Evolutionary conservation across 1,140 invertebrate genomes (phyloP).

Genomic region (Caenorhabditis tropicalis): DNA sequence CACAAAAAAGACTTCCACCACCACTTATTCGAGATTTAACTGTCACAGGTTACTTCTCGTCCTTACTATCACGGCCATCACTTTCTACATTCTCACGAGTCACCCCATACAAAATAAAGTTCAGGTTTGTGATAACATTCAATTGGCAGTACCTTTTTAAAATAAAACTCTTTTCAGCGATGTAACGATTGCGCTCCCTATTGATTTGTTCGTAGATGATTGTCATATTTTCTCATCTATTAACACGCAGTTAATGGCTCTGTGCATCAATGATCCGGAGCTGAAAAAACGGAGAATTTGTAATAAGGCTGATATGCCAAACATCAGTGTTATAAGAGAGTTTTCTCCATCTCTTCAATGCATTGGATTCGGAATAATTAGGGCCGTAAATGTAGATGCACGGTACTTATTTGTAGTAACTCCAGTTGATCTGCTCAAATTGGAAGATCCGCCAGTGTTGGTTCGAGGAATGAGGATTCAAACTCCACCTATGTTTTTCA

Average conservation of each 20-base stretch:
- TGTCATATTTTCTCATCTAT: constrained; percentile 13
- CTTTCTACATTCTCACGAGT: not conserved
- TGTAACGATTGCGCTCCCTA: not conserved
- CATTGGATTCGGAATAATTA: constrained; percentile 35
- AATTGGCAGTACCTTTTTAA: no score
- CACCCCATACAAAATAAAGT: not conserved
- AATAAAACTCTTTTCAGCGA: constrained; percentile 13
- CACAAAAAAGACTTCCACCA: not conserved
- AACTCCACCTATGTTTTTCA: not conserved
- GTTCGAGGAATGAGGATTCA: constrained; percentile 19
- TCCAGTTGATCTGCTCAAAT: not conserved
- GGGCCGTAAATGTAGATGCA: not conserved
- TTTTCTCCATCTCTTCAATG: not conserved
- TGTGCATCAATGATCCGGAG: not conserved
- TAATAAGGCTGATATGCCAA: constrained; percentile 8
- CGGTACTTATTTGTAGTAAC: not conserved
- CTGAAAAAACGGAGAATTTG: not conserved
- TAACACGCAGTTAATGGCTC: constrained; percentile 7
- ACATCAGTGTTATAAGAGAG: not conserved
- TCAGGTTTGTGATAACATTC: not conserved
- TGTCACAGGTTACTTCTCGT: not conserved
- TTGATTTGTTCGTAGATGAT: constrained; percentile 17
- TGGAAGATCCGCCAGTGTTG: constrained; percentile 11
- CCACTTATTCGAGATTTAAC: not conserved
- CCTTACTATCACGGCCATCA: not conserved